Percentiles rank a stretch among this genome's conserved stretches.
These are phyloP conservation scores for Pristionchus maxplancki DNA, from an alignment of 2,888 invertebrate species.

Conservation along the genomic window DNA sequence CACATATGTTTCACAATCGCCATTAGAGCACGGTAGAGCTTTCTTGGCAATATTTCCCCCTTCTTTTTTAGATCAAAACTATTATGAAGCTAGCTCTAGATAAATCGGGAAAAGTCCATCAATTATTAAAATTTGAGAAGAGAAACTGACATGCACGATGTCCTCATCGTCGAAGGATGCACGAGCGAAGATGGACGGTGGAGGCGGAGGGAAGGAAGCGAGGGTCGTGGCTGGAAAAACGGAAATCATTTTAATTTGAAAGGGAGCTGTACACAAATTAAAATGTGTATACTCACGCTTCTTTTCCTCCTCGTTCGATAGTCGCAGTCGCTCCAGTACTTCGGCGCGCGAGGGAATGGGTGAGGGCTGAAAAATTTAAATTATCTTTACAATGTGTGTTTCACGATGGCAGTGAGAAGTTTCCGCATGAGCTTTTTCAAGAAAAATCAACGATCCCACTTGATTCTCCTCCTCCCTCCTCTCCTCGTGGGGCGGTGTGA, in stretches of 20 bases:
- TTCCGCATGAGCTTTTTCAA: too few relatives aligned
- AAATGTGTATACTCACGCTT: background rate
- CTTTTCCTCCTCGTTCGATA: background rate
- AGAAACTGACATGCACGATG: constrained; percentile 31
- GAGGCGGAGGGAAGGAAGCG: constrained; percentile 18
- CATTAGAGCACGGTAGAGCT: background rate
- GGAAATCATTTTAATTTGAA: too few relatives aligned
- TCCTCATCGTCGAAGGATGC: constrained; percentile 39
- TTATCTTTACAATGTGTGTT: too few relatives aligned
- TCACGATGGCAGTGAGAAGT: too few relatives aligned
- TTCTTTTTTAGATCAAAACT: background rate
- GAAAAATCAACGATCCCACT: background rate
- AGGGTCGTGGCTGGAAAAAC: background rate
- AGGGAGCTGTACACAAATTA: too few relatives aligned
- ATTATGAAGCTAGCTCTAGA: too few relatives aligned
- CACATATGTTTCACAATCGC: background rate
- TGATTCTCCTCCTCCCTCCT: background rate
- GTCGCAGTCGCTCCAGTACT: constrained; percentile 21
- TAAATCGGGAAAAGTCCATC: background rate
- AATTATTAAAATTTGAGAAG: background rate
- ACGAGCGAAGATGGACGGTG: background rate
- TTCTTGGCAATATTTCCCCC: too few relatives aligned
- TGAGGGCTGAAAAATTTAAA: constrained; percentile 1
- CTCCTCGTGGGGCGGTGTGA: background rate
- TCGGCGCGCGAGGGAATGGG: constrained; percentile 15